A percentile compares a stretch with the other conserved stretches of the same genome.
Evolutionary conservation across 2,113 vertebrate genomes (phyloP).

Genomic region (Scolopax mira): DNA sequence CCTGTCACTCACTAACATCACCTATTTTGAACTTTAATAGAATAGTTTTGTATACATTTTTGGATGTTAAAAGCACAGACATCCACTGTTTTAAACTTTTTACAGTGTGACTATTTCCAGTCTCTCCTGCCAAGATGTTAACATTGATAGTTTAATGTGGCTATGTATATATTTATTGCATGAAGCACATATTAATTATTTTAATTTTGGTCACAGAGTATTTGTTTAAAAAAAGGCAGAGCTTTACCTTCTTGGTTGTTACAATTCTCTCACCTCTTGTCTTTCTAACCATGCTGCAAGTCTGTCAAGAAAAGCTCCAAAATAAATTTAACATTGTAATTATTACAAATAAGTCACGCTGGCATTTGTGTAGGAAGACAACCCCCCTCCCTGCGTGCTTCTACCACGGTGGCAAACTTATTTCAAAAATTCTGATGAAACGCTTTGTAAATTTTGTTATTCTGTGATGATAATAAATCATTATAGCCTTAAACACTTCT

Average conservation of each 20-base stretch:
- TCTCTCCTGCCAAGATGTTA: slow-evolving; percentile 60
- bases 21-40: slow-evolving; percentile 59
- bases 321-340: slow-evolving; percentile 74
- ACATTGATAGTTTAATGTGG: slow-evolving; percentile 36
- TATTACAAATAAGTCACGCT: slow-evolving; percentile 48
- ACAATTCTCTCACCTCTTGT: slow-evolving; percentile 50
- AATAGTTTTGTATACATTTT: slow-evolving; percentile 56
- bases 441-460: slow-evolving; percentile 87
- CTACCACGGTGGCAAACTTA: slow-evolving; percentile 79
- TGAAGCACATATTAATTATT: neutral
- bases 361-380: slow-evolving; percentile 59
- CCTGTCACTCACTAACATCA: slow-evolving; percentile 68
- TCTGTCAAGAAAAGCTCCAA: slow-evolving; percentile 64
- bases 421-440: slow-evolving; percentile 82
- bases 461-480: slow-evolving; percentile 89
- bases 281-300: slow-evolving; percentile 40
- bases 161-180: slow-evolving; percentile 10
- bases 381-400: slow-evolving; percentile 13
- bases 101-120: slow-evolving; percentile 51
- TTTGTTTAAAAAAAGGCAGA: slow-evolving; percentile 33
- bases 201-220: neutral
- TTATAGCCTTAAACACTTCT: slow-evolving; percentile 90
- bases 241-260: slow-evolving; percentile 39
- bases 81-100: slow-evolving; percentile 64
- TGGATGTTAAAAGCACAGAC: slow-evolving; percentile 56